A percentile compares a stretch with the other conserved stretches of the same genome.
Evolutionary conservation across 1,140 invertebrate genomes (phyloP).

Genomic region (Apis laboriosa): DNA sequence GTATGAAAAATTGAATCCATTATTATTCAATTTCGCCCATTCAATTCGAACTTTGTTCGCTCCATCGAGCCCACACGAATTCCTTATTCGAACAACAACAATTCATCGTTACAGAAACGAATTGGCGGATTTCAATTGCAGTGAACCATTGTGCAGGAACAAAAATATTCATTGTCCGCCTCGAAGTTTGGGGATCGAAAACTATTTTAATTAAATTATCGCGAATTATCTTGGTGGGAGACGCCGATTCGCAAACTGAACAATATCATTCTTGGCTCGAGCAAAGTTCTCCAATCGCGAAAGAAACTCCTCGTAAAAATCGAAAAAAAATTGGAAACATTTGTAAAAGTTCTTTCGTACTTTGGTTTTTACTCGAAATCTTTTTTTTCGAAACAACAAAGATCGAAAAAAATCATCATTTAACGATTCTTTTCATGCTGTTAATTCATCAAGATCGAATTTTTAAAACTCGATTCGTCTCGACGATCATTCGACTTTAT

Average conservation of each 20-base stretch:
- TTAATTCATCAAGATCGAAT: too few species aligned
- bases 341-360: background rate
- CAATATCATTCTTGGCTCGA: constrained; percentile 5
- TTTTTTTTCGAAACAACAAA: too few species aligned
- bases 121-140: background rate
- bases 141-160: background rate
- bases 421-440: too few species aligned
- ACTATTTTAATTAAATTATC: constrained; percentile 37
- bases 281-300: background rate
- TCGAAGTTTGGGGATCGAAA: background rate
- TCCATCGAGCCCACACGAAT: too few species aligned
- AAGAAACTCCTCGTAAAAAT: background rate
- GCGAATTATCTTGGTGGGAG: background rate
- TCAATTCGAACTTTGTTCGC: too few species aligned
- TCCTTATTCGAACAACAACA: background rate
- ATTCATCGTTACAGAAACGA: background rate
- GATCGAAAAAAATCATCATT: too few species aligned
- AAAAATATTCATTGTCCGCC: background rate
- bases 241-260: background rate
- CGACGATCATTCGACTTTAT: too few species aligned
- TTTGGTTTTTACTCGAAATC: background rate
- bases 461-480: too few species aligned
- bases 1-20: too few species aligned
- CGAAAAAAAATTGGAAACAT: background rate
- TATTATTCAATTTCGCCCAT: too few species aligned